These are phyloP conservation scores for Eubasilissa regina DNA, from an alignment of 1,140 invertebrate genomes.

Conservation along the genomic window DNA sequence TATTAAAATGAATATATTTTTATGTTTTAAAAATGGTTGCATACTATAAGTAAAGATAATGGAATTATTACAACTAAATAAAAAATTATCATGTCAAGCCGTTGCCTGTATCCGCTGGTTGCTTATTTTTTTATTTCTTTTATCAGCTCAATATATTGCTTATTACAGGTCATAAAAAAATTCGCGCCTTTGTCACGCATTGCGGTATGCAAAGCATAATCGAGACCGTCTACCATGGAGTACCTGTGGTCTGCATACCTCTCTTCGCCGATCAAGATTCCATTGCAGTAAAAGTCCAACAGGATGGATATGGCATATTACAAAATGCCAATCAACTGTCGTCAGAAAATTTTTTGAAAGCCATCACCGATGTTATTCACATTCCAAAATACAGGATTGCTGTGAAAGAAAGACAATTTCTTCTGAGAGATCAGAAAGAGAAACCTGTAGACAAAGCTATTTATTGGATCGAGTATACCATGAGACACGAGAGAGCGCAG, in stretches of 20 bases:
- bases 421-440: constrained; percentile 77
- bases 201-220: constrained; percentile 86
- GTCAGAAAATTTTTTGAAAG: constrained; percentile 70
- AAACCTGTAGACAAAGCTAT: constrained; percentile 77
- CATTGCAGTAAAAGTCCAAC: constrained; percentile 82
- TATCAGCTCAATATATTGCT: background rate
- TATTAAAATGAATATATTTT: too few species aligned
- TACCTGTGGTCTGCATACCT: constrained; percentile 83
- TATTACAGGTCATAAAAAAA: constrained; percentile 79
- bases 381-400: constrained; percentile 72
- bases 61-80: too few species aligned
- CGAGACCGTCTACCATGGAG: constrained; percentile 86
- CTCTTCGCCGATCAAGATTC: constrained; percentile 87
- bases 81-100: too few species aligned
- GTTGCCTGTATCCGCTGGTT: too few species aligned
- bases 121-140: too few species aligned
- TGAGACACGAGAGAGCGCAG: constrained; percentile 78
- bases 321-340: constrained; percentile 73
- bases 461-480: constrained; percentile 82
- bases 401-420: constrained; percentile 72
- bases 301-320: constrained; percentile 77
- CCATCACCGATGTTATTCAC: constrained; percentile 73
- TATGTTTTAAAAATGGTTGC: too few species aligned
- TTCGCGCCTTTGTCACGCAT: constrained; percentile 86
- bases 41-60: too few species aligned